Evolutionary conservation across 2,888 invertebrate genomes (phyloP).

Genomic region (Allacma fusca): DNA sequence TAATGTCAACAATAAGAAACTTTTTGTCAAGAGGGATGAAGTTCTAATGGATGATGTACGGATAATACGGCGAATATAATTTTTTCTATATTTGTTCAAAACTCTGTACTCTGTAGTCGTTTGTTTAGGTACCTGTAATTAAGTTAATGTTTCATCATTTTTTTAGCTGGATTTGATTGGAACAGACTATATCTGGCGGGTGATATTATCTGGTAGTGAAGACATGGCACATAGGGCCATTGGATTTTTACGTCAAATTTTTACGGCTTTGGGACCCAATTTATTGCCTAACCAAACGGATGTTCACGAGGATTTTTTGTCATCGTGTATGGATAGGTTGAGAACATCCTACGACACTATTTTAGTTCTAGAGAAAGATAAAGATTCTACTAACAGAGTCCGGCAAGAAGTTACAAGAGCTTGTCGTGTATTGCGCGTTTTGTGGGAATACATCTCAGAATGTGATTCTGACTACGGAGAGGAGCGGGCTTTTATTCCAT

Average conservation of each 20-base stretch:
- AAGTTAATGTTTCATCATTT: too few species aligned
- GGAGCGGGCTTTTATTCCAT: conserved; percentile 87
- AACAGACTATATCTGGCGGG: conserved; percentile 94
- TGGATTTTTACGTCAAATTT: conserved; percentile 88
- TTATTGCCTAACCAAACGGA: conserved; percentile 79
- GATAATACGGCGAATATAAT: too few species aligned
- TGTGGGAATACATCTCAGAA: conserved; percentile 94
- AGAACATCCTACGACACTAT: conserved; percentile 87
- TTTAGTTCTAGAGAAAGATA: conserved; percentile 70
- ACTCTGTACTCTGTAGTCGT: too few species aligned
- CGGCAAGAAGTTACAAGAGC: conserved; percentile 80
- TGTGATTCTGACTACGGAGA: conserved; percentile 89
- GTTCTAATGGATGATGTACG: conserved; percentile 86
- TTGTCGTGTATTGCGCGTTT: conserved; percentile 91
- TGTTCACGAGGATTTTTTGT: conserved; percentile 91
- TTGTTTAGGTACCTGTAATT: too few species aligned
- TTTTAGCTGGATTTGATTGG: conserved; percentile 80
- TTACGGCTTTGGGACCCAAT: conserved; percentile 89
- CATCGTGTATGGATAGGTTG: conserved; percentile 88
- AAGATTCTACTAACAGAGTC: conserved; percentile 68
- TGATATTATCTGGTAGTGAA: conserved; percentile 80
- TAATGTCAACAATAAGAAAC: conserved; percentile 91
- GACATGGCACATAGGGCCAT: conserved; percentile 93
- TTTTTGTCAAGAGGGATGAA: conserved; percentile 84
- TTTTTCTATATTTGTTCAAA: too few species aligned